Evolutionary conservation across 2,888 invertebrate genomes (phyloP).

Genomic region (Apamea crenata): DNA sequence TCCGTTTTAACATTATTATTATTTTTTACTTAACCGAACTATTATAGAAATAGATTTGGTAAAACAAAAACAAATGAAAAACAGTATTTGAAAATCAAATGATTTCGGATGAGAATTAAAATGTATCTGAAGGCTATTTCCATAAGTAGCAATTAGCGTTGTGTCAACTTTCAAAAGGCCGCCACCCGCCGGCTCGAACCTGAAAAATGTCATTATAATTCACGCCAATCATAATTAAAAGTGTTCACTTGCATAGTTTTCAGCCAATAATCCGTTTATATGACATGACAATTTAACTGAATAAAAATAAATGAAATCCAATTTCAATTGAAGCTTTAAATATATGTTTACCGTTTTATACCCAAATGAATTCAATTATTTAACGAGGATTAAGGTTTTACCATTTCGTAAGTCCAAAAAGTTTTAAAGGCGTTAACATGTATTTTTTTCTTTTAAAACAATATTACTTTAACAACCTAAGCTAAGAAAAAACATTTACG

Average conservation of each 20-base stretch:
- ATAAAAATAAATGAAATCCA: conserved; percentile 1
- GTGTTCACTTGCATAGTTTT: conserved; percentile 56
- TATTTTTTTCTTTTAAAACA: not conserved
- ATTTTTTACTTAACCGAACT: not conserved
- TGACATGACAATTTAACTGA: conserved; percentile 39
- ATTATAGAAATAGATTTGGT: not conserved
- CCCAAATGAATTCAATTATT: conserved; percentile 22
- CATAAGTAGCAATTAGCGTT: conserved; percentile 13
- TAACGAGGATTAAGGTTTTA: conserved; percentile 8
- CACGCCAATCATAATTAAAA: conserved; percentile 49
- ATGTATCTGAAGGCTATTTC: conserved; percentile 28
- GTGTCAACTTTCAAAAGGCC: not conserved
- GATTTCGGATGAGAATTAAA: conserved; percentile 1
- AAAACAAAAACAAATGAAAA: not conserved
- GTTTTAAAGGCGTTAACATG: not conserved
- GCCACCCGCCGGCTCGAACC: conserved; percentile 27
- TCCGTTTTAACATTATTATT: not conserved
- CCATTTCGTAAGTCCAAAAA: conserved; percentile 5
- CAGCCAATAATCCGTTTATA: conserved; percentile 40
- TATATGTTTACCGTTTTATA: not conserved
- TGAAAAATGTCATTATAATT: conserved; percentile 53
- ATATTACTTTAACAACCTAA: not conserved
- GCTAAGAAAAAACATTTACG: not conserved
- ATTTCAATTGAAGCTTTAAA: not conserved
- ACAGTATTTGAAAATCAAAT: not conserved